Conservation (phyloP, 1,140 invertebrate genomes). For the Pectinophora gossypiella region DNA sequence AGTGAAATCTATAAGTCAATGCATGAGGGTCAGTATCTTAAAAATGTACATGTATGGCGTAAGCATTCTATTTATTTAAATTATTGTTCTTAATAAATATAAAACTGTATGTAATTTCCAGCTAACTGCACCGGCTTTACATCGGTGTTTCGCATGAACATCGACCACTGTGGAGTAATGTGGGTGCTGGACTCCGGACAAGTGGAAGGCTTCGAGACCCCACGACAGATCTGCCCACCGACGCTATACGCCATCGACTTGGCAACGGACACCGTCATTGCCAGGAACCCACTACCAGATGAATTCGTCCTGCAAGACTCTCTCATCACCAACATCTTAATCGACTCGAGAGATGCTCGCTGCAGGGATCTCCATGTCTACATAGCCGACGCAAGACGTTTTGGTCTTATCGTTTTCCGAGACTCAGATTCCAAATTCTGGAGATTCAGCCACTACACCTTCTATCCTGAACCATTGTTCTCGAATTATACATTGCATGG, state of each 20-base stretch:
- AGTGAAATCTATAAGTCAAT: too few species aligned
- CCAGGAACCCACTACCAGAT: conserved; percentile 78
- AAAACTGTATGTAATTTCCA: conserved; percentile 23
- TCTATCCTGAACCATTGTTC: conserved; percentile 85
- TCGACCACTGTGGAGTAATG: conserved; percentile 82
- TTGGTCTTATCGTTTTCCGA: conserved; percentile 83
- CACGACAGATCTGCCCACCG: conserved; percentile 82
- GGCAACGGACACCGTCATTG: conserved; percentile 78
- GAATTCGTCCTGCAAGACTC: conserved; percentile 83
- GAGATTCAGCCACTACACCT: conserved; percentile 83
- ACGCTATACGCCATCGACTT: conserved; percentile 84
- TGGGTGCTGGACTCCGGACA: conserved; percentile 88
- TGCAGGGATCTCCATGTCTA: conserved; percentile 84
- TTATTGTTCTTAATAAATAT: neutral
- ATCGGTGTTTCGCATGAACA: conserved; percentile 84
- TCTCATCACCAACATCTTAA: conserved; percentile 84
- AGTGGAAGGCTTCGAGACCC: conserved; percentile 80
- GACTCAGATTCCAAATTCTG: conserved; percentile 80
- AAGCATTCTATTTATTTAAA: conserved; percentile 9
- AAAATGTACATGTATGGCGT: too few species aligned
- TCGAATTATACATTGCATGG: conserved; percentile 83
- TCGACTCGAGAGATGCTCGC: conserved; percentile 80
- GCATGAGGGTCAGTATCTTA: too few species aligned
- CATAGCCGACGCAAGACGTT: conserved; percentile 85
- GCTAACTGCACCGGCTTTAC: conserved; percentile 81